Conservation (phyloP, 2,797 vertebrate genomes). For the Crocidura indochinensis region DNA sequence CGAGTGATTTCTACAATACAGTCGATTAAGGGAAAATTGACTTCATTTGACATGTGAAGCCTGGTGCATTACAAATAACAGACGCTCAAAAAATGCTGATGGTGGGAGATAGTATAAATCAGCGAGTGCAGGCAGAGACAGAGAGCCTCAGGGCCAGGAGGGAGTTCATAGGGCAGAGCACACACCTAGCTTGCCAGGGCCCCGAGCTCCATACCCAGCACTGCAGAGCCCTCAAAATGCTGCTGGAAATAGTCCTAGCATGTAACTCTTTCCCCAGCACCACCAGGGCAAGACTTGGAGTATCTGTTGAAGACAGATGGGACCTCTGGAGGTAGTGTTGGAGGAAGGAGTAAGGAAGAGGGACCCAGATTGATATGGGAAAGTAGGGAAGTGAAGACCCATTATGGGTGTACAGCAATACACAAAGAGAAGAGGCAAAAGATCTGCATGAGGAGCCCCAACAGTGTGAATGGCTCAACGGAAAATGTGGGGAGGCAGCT, state of each 20-base stretch:
- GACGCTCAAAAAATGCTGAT: not conserved
- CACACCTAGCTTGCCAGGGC: no score
- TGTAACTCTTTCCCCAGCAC: no score
- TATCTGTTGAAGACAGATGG: not conserved
- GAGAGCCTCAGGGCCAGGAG: no score
- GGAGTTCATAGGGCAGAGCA: no score
- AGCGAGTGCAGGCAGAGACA: not conserved
- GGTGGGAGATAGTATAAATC: not conserved
- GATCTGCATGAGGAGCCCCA: not conserved
- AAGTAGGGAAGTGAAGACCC: not conserved
- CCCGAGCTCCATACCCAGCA: no score
- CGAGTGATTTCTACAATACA: not conserved
- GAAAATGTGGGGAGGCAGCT: not conserved
- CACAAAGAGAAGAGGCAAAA: not conserved
- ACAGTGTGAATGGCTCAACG: not conserved
- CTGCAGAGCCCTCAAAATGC: no score
- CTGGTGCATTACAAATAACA: not conserved
- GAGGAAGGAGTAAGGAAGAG: not conserved
- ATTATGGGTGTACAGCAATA: not conserved
- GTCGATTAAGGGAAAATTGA: not conserved
- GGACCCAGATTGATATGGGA: not conserved
- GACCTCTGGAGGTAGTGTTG: not conserved
- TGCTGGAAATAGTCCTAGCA: no score
- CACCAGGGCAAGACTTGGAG: not conserved
- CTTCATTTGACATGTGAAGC: slow-evolving; percentile 11